Base-by-base conservation (phyloP, 2,888 invertebrate genomes). In the Julus scanicus region DNA sequence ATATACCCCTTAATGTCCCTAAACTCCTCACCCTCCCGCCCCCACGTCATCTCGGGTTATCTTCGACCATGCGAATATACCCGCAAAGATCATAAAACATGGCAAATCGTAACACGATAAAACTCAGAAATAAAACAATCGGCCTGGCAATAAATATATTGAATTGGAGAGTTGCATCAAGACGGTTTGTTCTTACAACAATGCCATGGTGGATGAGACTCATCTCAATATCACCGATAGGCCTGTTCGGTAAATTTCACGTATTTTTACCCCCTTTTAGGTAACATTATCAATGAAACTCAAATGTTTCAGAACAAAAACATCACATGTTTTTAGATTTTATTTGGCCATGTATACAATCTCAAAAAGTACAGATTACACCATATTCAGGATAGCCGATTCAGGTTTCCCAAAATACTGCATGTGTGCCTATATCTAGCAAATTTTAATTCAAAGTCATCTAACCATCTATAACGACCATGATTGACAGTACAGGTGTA, bases 101-200 rank as follows among this genome's bases (percentile, higher is more conserved):
- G 71, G 20, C 71, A 3, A 71, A 6, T 63, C n/a, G 71, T 71
- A 71, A 71, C 71, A 71, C 71, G 71, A 71, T 71, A 29, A 71
- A 71, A 71, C 71, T 71, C 20, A 29, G 29, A 71, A 71, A 71
- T 71, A 29, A 71, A 71, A 71, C 71, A 71, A 71, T 71, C 71
- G 71, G n/a, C n/a, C 71, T 3, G 9, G 71, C 71, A 71, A 71
- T 53, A 71, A 71, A 71, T 71, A 29, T 20, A 71, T n/a, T n/a
- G 71, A 71, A 71, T 71, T 71, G 71, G 71, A 71, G 71, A 71
- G 71, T 29, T 71, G 71, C 1, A 63, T 29, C 20, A 71, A 71
- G 71, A 71, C 5, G 71, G 71, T 71, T 71, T 71, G 71, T 71
- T 71, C 71, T 71, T 71, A 71, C 71, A 71, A 71, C 71, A 71